Evolutionary conservation across 2,113 vertebrate genomes (phyloP).

Genomic region (Melanerpes formicivorus): DNA sequence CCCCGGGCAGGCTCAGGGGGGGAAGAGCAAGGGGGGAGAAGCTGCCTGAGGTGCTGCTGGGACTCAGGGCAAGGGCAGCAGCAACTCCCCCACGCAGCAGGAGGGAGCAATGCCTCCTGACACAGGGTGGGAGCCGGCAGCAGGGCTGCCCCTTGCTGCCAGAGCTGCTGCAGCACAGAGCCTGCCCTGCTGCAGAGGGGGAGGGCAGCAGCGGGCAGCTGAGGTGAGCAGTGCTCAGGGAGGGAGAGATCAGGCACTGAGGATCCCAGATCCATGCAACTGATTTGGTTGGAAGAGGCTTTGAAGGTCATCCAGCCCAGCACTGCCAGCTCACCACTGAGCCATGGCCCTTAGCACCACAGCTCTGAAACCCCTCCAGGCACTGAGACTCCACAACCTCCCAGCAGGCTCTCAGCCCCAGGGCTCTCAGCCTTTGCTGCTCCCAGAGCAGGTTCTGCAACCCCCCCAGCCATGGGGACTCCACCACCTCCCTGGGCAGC

Average conservation of each 20-base stretch:
- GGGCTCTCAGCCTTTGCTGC: no score
- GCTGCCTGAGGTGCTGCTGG: background rate
- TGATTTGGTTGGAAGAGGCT: background rate
- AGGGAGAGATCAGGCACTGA: background rate
- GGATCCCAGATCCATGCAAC: background rate
- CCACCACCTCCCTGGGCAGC: no score
- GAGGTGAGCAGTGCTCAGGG: background rate
- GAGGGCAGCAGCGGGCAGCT: background rate
- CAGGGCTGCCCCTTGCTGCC: background rate
- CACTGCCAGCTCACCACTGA: background rate
- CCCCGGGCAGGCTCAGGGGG: background rate
- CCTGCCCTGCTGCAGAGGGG: background rate
- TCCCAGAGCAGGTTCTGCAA: no score
- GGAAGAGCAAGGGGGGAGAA: background rate
- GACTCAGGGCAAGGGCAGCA: background rate
- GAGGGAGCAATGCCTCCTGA: conserved; percentile 31
- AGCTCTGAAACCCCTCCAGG: background rate
- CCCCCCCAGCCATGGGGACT: no score
- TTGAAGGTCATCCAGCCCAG: background rate
- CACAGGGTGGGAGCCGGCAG: background rate
- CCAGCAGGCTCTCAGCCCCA: no score
- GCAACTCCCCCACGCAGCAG: background rate
- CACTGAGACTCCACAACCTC: background rate
- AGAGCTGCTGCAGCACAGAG: background rate
- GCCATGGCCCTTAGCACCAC: background rate